These are phyloP conservation scores for Felis catus DNA, from an alignment of 2,113 vertebrate species.

Conservation along the genomic window DNA sequence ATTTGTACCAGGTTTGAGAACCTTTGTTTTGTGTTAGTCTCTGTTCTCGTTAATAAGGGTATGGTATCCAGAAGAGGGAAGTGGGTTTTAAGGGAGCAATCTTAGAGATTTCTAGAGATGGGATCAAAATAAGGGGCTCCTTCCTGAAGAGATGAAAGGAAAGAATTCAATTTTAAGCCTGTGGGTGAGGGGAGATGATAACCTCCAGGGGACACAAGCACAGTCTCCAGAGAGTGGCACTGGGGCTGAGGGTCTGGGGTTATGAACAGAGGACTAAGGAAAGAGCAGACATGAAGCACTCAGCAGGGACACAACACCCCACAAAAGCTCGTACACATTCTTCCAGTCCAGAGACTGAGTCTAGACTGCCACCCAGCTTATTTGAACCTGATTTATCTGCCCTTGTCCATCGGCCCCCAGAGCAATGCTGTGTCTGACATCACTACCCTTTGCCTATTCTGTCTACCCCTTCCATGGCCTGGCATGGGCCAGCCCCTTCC, in stretches of 20 bases:
- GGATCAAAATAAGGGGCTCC: background rate
- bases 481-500: background rate
- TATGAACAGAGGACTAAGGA: background rate
- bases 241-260: background rate
- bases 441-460: background rate
- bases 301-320: too few species aligned
- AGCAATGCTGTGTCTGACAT: background rate
- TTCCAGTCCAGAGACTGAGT: background rate
- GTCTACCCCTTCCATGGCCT: background rate
- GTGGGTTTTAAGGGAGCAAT: background rate
- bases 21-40: background rate
- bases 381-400: background rate
- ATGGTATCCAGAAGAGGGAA: background rate
- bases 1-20: background rate
- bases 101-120: background rate
- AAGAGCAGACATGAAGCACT: background rate
- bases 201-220: background rate
- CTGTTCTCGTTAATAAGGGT: background rate
- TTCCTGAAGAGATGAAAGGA: background rate
- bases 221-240: background rate
- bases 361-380: background rate
- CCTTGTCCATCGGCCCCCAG: background rate
- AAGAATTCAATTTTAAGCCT: constrained; percentile 5
- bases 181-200: background rate
- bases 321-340: background rate